Conservation (phyloP, 2,113 vertebrate species). For the Myotis lucifugus region DNA sequence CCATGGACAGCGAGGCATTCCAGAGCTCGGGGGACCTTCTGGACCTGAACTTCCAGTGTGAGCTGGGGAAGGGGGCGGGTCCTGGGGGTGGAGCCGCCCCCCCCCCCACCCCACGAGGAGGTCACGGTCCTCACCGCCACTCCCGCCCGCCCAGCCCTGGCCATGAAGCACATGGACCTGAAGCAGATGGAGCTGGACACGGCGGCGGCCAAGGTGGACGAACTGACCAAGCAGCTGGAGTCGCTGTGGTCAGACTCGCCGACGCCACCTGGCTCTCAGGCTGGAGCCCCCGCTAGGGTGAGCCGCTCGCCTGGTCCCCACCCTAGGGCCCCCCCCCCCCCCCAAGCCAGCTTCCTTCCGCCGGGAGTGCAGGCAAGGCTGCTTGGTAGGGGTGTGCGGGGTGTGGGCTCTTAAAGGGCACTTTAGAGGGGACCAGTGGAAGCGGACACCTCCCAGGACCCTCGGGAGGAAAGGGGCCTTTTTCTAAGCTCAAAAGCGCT, state of each 20-base stretch:
- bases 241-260: constrained; percentile 85
- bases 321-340: neutral
- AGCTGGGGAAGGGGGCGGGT: constrained; percentile 3
- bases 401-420: neutral
- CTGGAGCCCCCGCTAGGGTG: constrained; percentile 42
- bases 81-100: neutral
- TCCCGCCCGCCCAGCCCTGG: constrained; percentile 85
- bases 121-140: neutral
- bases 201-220: constrained; percentile 91
- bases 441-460: neutral
- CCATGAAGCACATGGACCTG: constrained; percentile 93
- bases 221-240: constrained; percentile 92
- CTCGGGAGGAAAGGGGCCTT: neutral
- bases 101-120: accelerated
- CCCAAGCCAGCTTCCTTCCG: neutral
- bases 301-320: neutral
- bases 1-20: constrained; percentile 82
- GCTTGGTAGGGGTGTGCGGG: neutral
- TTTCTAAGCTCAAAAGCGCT: neutral
- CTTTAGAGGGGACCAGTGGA: neutral
- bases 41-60: constrained; percentile 83
- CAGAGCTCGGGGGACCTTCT: constrained; percentile 66
- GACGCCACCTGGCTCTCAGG: constrained; percentile 7
- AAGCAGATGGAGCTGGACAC: constrained; percentile 94
- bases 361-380: neutral